Conservation (phyloP, 2,888 invertebrate genomes). For the Incurvaria masculella region DNA sequence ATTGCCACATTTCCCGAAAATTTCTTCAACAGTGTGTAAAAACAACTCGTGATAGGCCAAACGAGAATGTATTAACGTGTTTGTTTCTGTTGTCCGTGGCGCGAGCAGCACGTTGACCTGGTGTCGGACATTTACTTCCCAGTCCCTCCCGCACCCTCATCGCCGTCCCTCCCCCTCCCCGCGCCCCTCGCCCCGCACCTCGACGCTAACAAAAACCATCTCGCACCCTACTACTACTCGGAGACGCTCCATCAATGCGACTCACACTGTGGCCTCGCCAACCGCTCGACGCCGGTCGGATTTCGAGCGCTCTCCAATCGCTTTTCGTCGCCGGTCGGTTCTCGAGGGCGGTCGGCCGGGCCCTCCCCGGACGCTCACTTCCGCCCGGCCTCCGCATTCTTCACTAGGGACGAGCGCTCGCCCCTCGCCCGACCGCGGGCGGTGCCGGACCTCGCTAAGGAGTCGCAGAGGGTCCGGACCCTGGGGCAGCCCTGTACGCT, state of each 20-base stretch:
- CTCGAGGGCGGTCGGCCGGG: too few species aligned
- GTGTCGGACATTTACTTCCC: conserved; percentile 74
- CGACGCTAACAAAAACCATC: conserved; percentile 43
- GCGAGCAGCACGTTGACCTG: conserved; percentile 68
- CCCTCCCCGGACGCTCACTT: conserved; percentile 32
- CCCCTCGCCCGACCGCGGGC: too few species aligned
- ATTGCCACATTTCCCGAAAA: too few species aligned
- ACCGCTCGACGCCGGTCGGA: conserved; percentile 1
- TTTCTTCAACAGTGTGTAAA: too few species aligned
- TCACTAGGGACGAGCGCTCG: conserved; percentile 27
- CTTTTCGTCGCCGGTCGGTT: too few species aligned
- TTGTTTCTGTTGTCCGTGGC: conserved; percentile 50
- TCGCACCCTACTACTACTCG: conserved; percentile 48
- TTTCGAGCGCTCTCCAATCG: too few species aligned
- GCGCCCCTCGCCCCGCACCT: conserved; percentile 35
- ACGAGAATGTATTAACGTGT: too few species aligned
- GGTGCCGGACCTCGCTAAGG: background rate
- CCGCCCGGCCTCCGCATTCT: conserved; percentile 40
- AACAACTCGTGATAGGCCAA: too few species aligned
- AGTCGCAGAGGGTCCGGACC: conserved; percentile 19
- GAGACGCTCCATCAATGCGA: conserved; percentile 44
- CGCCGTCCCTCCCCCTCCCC: conserved; percentile 51
- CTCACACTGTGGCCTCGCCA: conserved; percentile 26
- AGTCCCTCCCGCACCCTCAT: conserved; percentile 42
- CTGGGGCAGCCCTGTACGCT: conserved; percentile 1